Evolutionary conservation across 2,113 vertebrate species (phyloP), one percentile per base, ranked within the genome.

Genomic region (Myiozetetes cayanensis): DNA sequence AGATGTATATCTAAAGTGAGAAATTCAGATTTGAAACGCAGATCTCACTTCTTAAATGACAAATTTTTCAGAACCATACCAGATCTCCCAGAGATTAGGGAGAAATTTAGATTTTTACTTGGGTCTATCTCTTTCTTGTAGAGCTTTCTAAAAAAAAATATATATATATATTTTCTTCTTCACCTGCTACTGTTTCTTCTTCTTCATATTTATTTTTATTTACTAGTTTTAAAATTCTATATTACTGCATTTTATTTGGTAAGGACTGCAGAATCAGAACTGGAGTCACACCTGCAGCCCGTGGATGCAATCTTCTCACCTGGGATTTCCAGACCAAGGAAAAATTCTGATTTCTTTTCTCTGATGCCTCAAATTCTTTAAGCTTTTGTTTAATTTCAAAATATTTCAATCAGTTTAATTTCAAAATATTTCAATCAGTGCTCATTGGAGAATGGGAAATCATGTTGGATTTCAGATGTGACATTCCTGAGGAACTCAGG

Each of bases 131-230:
- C 18, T 14, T 63, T 53, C 33, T 53, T 37, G 21, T 13, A 53
- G 7, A 47, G 10, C 11, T 28, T 28, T 50, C 71, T 55, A 33
- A 21, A 25, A 17, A 35, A 58, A 25, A 68, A 67, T 9, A 0
- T 77, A 43, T 47, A 0, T 77, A 43, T 47, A 19, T 6, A 5
- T 89, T 67, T 87, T 46, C 8, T 56, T 76, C 4, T 84, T 81
- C 71, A 4, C 1, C 15, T 67, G 11, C 4, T 49, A 5, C 3
- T 58, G 4, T 9, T 52, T 49, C 2, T 25, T 39, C 3, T 25
- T 20, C 18, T 22, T 31, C 28, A 12, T 22, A 5, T 23, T 4
- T 9, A 9, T 10, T 24, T 43, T 24, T 50, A 3, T 12, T 12
- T 61, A 8, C 7, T 13, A 6, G 5, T 59, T 4, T 4, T 17